phyloP scores from a whole-genome alignment of 1,140 invertebrate species.

The Semibalanus balanoides region DNA sequence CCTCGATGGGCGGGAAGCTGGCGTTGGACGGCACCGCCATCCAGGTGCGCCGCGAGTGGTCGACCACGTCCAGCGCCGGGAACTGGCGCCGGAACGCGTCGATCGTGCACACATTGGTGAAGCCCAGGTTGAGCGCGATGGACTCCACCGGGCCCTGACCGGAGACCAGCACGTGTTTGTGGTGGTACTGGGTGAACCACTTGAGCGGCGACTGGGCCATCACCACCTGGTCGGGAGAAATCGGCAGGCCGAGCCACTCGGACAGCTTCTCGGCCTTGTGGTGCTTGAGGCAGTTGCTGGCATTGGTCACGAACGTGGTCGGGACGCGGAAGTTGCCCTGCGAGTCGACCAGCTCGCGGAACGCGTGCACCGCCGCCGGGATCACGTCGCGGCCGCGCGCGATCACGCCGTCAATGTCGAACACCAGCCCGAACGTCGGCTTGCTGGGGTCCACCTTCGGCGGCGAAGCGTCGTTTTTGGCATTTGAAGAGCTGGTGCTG shows the following conservation, averaged over 20 bases:
- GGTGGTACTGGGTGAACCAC: slow-evolving; percentile 45
- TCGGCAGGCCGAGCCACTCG: slow-evolving; percentile 39
- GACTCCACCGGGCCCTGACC: slow-evolving; percentile 50
- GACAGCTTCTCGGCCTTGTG: slow-evolving; percentile 48
- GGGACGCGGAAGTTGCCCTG: slow-evolving; percentile 44
- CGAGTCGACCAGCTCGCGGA: slow-evolving; percentile 39
- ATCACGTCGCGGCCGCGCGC: slow-evolving; percentile 47
- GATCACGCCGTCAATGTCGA: slow-evolving; percentile 59
- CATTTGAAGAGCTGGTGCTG: not conserved
- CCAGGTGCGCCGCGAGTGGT: slow-evolving; percentile 42
- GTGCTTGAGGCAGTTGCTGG: slow-evolving; percentile 41
- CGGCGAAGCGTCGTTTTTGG: not conserved
- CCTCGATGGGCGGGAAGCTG: slow-evolving; percentile 37
- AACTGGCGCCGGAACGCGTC: slow-evolving; percentile 45
- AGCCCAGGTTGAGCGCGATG: slow-evolving; percentile 51
- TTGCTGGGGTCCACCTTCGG: not conserved
- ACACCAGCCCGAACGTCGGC: slow-evolving; percentile 44
- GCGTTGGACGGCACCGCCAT: slow-evolving; percentile 25
- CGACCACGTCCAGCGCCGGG: slow-evolving; percentile 52
- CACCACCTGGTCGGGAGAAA: slow-evolving; percentile 39
- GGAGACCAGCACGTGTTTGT: slow-evolving; percentile 48
- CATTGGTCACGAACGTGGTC: slow-evolving; percentile 54
- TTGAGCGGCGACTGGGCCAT: slow-evolving; percentile 54
- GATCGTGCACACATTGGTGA: slow-evolving; percentile 45
- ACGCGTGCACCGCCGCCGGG: slow-evolving; percentile 41